These are phyloP conservation scores for Sebastes wilsoni DNA, from an alignment of 2,797 vertebrate genomes.

Conservation along the genomic window DNA sequence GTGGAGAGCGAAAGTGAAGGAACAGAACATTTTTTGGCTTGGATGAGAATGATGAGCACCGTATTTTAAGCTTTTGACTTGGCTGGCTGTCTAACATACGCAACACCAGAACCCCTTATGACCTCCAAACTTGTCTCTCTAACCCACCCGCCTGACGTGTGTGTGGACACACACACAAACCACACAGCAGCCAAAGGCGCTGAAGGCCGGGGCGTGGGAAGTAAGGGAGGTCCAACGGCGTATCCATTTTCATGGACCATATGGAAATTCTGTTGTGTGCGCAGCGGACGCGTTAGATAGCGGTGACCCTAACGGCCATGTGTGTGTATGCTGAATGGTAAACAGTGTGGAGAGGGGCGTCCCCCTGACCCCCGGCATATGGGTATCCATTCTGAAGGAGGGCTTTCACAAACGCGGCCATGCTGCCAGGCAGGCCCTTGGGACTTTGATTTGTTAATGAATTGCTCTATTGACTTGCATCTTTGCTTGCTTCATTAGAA, in stretches of 20 bases:
- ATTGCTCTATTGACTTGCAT: slow-evolving; percentile 99
- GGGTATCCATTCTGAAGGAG: slow-evolving; percentile 92
- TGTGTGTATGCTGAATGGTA: slow-evolving; percentile 92
- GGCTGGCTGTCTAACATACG: slow-evolving; percentile 22
- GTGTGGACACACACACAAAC: slow-evolving; percentile 42
- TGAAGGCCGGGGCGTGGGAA: slow-evolving; percentile 89
- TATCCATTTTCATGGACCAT: slow-evolving; percentile 97
- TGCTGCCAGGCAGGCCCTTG: slow-evolving; percentile 86
- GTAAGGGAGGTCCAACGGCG: slow-evolving; percentile 83
- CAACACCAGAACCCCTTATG: slow-evolving; percentile 24
- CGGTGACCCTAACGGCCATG: slow-evolving; percentile 94
- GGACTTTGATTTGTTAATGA: slow-evolving; percentile 99
- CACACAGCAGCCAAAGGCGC: slow-evolving; percentile 7
- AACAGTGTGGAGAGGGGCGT: slow-evolving; percentile 90
- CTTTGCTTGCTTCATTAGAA: slow-evolving; percentile 96
- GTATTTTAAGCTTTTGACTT: slow-evolving; percentile 79
- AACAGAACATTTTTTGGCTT: slow-evolving; percentile 80
- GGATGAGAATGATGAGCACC: slow-evolving; percentile 86
- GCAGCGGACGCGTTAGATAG: slow-evolving; percentile 91
- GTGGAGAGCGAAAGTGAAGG: slow-evolving; percentile 28
- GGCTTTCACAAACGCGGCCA: slow-evolving; percentile 90
- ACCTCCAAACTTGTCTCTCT: slow-evolving; percentile 14
- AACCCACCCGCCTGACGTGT: slow-evolving; percentile 67
- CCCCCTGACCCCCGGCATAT: slow-evolving; percentile 97
- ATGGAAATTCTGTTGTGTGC: slow-evolving; percentile 99